Base-by-base conservation (phyloP, 2,797 vertebrate species). In the Malacoctenus gilli region DNA sequence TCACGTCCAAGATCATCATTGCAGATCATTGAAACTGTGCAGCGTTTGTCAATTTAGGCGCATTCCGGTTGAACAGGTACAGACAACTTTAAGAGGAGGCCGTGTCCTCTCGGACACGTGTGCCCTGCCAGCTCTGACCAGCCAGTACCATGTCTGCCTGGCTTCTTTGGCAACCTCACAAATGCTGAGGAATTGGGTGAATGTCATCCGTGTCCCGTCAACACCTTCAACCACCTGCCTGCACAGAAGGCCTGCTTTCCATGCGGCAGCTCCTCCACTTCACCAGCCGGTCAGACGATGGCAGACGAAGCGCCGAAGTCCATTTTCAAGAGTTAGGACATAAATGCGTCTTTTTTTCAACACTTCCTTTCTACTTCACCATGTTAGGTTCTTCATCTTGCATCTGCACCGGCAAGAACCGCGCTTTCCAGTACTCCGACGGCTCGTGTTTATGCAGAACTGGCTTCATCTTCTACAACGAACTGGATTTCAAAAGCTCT, bases 341-440 rank as follows among this genome's bases (percentile, higher is more conserved):
- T 28, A n/a, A n/a, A n/a, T n/a, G n/a, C n/a, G 2, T 5, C 2
- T 28, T 9, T 10, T 4, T 38, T 31, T 58, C 9, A 12, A 13
- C 20, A 14, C 10, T 32, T 8, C 18, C 32, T 36, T 14, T 53
- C 0, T 25, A 5, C 20, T 15, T 5, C 1, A 20, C 16, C n/a
- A n/a, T n/a, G 10, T 37, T 75, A 98, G 96, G 95, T 44, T 92
- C 94, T 3, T 85, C 88, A 19, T 91, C 87, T 28, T 98, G 96
- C 59, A 88, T 56, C 1, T 98, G 96, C 59, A 80, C 39, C 0
- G 95, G 95, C 31, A 88, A 92, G 75, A 94, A 97, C 68, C 89
- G 95, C 4, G 90, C 95, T 0, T 99, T 97, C 79, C 96, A 98
- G 83, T 92, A 91, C 35, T 98, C 94, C 0, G 95, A 98, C 11